phyloP scores from a whole-genome alignment of 2,888 invertebrate genomes.

The Yponomeuta cagnagella region DNA sequence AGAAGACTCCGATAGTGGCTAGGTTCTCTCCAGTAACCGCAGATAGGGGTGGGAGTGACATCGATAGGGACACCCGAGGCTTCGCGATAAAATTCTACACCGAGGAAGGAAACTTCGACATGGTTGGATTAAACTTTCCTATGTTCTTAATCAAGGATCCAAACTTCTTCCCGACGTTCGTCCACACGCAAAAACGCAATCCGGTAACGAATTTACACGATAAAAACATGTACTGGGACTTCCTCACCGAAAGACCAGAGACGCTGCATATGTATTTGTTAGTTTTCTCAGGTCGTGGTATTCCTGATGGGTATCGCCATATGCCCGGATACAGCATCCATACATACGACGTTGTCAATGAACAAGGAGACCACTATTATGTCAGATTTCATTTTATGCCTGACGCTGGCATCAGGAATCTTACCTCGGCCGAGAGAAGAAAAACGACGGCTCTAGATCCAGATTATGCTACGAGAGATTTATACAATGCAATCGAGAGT shows the following conservation, averaged over 20 bases:
- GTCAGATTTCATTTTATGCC: constrained; percentile 93
- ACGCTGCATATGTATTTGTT: constrained; percentile 87
- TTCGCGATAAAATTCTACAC: constrained; percentile 94
- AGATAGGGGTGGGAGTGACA: constrained; percentile 90
- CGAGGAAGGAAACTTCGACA: constrained; percentile 91
- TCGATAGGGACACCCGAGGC: constrained; percentile 89
- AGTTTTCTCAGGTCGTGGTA: constrained; percentile 90
- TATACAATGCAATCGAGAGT: constrained; percentile 87
- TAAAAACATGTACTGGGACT: constrained; percentile 94
- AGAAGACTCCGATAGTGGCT: constrained; percentile 83
- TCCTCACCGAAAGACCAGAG: constrained; percentile 88
- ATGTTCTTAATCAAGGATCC: constrained; percentile 93
- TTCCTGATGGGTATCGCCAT: constrained; percentile 90
- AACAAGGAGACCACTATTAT: constrained; percentile 79
- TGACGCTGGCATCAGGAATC: constrained; percentile 88
- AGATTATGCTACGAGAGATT: constrained; percentile 88
- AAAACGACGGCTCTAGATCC: constrained; percentile 83
- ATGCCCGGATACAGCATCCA: constrained; percentile 97
- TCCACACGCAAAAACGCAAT: constrained; percentile 94
- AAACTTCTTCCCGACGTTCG: constrained; percentile 89
- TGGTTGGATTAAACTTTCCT: constrained; percentile 92
- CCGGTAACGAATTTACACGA: constrained; percentile 91
- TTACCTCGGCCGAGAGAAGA: constrained; percentile 78
- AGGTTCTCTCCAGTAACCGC: constrained; percentile 88
- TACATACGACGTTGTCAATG: constrained; percentile 90